Conservation (phyloP, 1,140 invertebrate species). For the Drosophila santomea region DNA sequence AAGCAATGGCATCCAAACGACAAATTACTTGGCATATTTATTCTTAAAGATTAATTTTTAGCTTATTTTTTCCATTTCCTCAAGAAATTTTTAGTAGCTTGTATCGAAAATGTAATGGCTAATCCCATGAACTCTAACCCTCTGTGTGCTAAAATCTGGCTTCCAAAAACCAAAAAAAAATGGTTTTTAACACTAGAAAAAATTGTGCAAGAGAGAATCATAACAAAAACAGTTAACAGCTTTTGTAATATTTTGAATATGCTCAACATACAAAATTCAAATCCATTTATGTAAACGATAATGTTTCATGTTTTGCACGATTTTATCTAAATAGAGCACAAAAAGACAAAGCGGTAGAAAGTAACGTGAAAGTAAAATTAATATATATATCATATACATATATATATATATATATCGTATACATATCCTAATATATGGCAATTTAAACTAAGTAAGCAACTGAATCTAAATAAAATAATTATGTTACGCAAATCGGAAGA, state of each 20-base stretch:
- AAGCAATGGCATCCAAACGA: too few relatives aligned
- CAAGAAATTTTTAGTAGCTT: not conserved
- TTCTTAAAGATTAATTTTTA: not conserved
- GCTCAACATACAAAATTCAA: not conserved
- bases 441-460: constrained; percentile 15
- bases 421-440: constrained; percentile 25
- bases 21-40: not conserved
- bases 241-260: constrained; percentile 21
- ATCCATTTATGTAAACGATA: not conserved
- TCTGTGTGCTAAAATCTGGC: not conserved
- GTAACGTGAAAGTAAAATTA: not conserved
- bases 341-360: not conserved
- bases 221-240: constrained; percentile 18
- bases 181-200: not conserved
- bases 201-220: not conserved
- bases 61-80: not conserved
- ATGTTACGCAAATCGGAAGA: not conserved
- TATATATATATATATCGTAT: constrained; percentile 23
- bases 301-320: constrained; percentile 13
- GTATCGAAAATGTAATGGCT: not conserved
- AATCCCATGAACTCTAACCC: not conserved
- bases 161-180: not conserved
- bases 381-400: constrained; percentile 6
- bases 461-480: constrained; percentile 10
- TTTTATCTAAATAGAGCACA: constrained; percentile 10